Evolutionary conservation across 2,888 invertebrate genomes (phyloP).

Genomic region (Pollenia labialis): DNA sequence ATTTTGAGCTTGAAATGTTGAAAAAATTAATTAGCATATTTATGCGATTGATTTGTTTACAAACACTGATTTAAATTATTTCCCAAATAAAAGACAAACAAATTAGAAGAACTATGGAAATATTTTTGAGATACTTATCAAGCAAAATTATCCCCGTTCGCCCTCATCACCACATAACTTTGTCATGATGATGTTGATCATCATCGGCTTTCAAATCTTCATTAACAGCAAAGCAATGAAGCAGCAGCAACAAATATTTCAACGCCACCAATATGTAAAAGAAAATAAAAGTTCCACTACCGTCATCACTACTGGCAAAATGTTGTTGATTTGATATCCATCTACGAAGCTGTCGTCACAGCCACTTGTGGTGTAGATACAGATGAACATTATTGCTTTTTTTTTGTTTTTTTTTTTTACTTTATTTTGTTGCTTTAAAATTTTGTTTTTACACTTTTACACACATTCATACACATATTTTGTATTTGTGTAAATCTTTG

Average conservation of each 20-base stretch:
- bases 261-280: constrained; percentile 31
- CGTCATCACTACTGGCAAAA: constrained; percentile 56
- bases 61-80: constrained; percentile 54
- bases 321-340: constrained; percentile 63
- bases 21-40: constrained; percentile 66
- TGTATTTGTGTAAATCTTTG: constrained; percentile 13
- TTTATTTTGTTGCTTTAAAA: constrained; percentile 34
- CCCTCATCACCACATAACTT: constrained; percentile 46
- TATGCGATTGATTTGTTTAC: constrained; percentile 64
- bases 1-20: constrained; percentile 35
- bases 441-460: constrained; percentile 39
- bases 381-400: constrained; percentile 44
- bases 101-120: constrained; percentile 16
- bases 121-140: not conserved
- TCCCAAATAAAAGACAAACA: constrained; percentile 15
- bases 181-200: constrained; percentile 34
- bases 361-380: constrained; percentile 70
- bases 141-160: constrained; percentile 43
- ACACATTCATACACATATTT: not conserved
- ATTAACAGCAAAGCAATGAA: constrained; percentile 11
- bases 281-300: constrained; percentile 48
- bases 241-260: constrained; percentile 28
- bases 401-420: not conserved
- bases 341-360: constrained; percentile 68
- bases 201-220: constrained; percentile 14